Conservation (phyloP, 92 coral and sea anemone genomes). For the Paragorgia papillata region DNA sequence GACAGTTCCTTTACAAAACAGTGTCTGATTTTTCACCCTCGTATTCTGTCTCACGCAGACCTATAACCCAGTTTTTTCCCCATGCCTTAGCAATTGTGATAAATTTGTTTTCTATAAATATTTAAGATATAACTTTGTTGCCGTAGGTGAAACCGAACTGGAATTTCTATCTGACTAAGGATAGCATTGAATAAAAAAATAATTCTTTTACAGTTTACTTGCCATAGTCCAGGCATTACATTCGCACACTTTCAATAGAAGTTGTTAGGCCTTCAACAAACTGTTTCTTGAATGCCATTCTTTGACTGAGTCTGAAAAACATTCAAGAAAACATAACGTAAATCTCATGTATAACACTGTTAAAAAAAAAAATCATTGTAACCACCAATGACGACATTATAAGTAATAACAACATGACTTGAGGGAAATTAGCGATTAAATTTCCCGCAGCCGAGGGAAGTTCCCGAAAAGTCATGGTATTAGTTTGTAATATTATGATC, state of each 20-base stretch:
- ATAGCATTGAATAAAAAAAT: conserved; percentile 26
- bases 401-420: too few species aligned
- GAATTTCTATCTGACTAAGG: neutral
- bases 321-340: too few species aligned
- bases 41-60: too few species aligned
- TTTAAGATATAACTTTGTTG: conserved; percentile 17
- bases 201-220: conserved; percentile 31
- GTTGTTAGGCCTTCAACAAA: neutral
- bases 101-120: conserved; percentile 10
- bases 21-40: neutral
- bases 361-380: too few species aligned
- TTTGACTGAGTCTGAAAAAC: neutral
- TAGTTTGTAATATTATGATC: too few species aligned
- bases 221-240: neutral
- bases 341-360: too few species aligned
- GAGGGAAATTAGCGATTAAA: too few species aligned
- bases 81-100: neutral
- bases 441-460: too few species aligned
- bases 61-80: too few species aligned
- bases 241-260: neutral
- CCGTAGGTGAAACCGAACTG: conserved; percentile 45
- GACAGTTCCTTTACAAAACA: neutral
- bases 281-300: neutral
- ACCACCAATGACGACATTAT: too few species aligned
- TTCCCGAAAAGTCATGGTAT: too few species aligned